phyloP scores from a whole-genome alignment of 2,113 vertebrate genomes.

The Malurus elegans region DNA sequence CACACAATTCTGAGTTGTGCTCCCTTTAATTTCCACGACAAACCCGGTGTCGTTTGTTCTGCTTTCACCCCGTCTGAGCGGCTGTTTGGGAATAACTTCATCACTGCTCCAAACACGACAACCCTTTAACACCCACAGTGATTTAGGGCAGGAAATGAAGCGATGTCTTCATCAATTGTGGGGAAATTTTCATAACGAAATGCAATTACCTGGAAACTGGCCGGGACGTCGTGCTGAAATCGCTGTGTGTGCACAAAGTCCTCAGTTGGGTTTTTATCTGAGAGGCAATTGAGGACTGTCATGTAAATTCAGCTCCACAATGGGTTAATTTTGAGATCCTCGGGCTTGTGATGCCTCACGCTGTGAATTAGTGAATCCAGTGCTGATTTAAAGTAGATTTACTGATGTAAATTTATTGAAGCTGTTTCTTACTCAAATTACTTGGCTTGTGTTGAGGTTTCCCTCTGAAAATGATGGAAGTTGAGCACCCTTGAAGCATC shows the following conservation, averaged over 20 bases:
- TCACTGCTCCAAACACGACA: not conserved
- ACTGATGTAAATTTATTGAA: not conserved
- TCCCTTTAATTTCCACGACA: fast-evolving
- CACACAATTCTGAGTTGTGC: not conserved
- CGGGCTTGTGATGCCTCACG: not conserved
- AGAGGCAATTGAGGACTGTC: not conserved
- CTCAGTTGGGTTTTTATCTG: not conserved
- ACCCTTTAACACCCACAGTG: not conserved
- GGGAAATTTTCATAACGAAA: not conserved
- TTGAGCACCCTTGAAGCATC: not conserved
- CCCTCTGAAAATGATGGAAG: not conserved
- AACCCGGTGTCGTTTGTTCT: not conserved
- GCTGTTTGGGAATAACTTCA: not conserved
- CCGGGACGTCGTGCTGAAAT: not conserved
- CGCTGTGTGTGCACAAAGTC: not conserved
- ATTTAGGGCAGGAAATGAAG: conserved; percentile 24
- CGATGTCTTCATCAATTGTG: not conserved
- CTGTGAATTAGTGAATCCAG: fast-evolving
- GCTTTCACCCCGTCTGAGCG: not conserved
- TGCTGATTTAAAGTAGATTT: not conserved
- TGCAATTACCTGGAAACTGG: not conserved
- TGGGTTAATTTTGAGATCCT: not conserved
- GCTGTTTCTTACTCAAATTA: not conserved
- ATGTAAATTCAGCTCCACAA: not conserved
- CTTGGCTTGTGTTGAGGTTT: not conserved